These are phyloP conservation scores for Rhyacophila brunnea DNA, from an alignment of 1,140 invertebrate species.

Conservation along the genomic window DNA sequence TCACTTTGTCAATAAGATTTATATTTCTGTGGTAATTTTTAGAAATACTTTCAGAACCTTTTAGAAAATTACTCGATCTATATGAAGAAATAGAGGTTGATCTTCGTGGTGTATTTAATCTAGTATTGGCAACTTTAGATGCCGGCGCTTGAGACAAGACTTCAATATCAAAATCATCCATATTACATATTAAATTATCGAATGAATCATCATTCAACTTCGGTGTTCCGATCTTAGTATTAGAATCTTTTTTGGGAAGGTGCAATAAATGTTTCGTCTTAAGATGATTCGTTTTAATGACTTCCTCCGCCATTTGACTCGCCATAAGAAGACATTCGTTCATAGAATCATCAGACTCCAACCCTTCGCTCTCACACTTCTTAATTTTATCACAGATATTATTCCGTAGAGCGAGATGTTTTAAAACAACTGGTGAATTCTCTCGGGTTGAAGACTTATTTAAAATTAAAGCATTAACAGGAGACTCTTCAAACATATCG, in stretches of 20 bases:
- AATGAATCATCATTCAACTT: constrained; percentile 49
- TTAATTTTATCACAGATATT: constrained; percentile 10
- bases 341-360: constrained; percentile 53
- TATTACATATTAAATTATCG: constrained; percentile 47
- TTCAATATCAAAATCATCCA: constrained; percentile 52
- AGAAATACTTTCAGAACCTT: neutral
- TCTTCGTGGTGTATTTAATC: constrained; percentile 21
- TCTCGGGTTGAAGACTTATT: too few species aligned
- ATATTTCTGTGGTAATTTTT: neutral
- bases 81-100: neutral
- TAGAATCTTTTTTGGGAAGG: neutral
- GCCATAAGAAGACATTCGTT: constrained; percentile 52
- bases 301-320: constrained; percentile 49
- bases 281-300: neutral
- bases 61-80: neutral
- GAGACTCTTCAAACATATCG: neutral
- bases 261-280: too few species aligned
- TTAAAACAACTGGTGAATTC: neutral
- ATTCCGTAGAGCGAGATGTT: neutral
- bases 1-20: neutral
- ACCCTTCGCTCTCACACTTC: constrained; percentile 36
- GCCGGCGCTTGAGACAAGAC: constrained; percentile 43
- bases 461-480: neutral
- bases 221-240: constrained; percentile 9
- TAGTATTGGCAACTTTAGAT: constrained; percentile 26